Evolutionary conservation across 2,797 vertebrate species (phyloP), one percentile per base, ranked within the genome.

Genomic region (Philypnodon macrostomus): DNA sequence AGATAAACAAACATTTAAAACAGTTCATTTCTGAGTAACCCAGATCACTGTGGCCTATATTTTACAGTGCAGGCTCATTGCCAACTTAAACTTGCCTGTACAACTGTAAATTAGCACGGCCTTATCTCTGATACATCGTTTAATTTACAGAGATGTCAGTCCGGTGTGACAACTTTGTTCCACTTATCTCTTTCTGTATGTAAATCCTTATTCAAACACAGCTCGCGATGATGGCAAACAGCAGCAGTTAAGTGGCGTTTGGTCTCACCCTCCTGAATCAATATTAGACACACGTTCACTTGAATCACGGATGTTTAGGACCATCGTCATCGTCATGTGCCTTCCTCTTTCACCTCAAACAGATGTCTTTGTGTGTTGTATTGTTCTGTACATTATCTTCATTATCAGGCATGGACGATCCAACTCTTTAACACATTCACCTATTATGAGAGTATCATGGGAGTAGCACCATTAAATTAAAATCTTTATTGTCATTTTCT

Each of bases 191-290:
- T 15, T 48, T 72, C 16, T 15, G 18, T 21, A 64, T 65, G 68
- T 12, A 68, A 64, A 79, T 46, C 58, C 70, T 54, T 47, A 73
- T 70, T 72, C 70, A 86, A 80, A 85, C 60, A 31, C 53, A n/a
- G 17, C 24, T n/a, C n/a, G 37, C 2, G 33, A 19, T 51, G 51
- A 69, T 41, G 72, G 50, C 54, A 54, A 50, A 50, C 52, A 42
- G 21, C 10, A 26, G 17, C 26, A 40, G 1, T 1, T 4, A 24
- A 57, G 3, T 5, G 2, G n/a, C 5, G 44, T 46, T 50, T 19
- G 46, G 17, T 55, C 27, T 63, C 74, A 2, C 72, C 58, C 70
- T 34, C 21, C 1, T 60, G 19, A 17, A 47, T 51, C 59, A 82
- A 83, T 7, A 80, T 33, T 3, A 31, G 30, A 31, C 48, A 53